A percentile compares a stretch with the other conserved stretches of the same genome.
These are phyloP conservation scores for Carpatolechia fugitivella DNA, from an alignment of 2,888 invertebrate genomes.

Conservation along the genomic window DNA sequence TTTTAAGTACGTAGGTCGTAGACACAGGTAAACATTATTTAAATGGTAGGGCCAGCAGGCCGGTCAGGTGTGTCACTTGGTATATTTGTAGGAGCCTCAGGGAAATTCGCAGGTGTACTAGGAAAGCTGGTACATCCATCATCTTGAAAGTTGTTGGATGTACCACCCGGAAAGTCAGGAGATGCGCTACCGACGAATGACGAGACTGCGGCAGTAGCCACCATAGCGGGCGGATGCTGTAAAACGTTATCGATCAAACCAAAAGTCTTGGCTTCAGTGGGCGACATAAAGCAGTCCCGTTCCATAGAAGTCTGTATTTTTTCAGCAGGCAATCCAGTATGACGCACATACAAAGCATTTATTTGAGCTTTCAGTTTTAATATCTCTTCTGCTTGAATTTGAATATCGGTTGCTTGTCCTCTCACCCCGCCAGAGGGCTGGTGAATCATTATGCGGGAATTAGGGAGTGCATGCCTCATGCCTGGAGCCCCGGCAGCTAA, in stretches of 20 bases:
- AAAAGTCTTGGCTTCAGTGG: constrained; percentile 92
- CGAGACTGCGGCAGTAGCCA: background rate
- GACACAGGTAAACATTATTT: too few species aligned
- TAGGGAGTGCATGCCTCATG: constrained; percentile 97
- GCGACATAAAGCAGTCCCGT: constrained; percentile 96
- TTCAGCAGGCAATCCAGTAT: constrained; percentile 87
- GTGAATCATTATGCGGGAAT: constrained; percentile 98
- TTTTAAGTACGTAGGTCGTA: too few species aligned
- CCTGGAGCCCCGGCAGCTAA: constrained; percentile 94
- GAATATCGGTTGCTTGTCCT: constrained; percentile 99
- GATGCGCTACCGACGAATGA: background rate
- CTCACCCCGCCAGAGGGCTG: constrained; percentile 97
- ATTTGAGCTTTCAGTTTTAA: constrained; percentile 94
- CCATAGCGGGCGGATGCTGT: constrained; percentile 87
- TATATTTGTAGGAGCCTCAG: background rate
- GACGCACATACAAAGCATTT: constrained; percentile 93
- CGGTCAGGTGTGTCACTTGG: background rate
- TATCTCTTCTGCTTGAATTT: constrained; percentile 99
- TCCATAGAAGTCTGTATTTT: constrained; percentile 90
- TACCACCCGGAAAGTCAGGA: background rate
- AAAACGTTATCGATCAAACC: constrained; percentile 97
- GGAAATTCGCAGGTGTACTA: background rate
- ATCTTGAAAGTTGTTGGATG: background rate
- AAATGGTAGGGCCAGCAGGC: background rate
- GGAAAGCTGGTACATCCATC: background rate